These are phyloP conservation scores for Thecophora atra DNA, from an alignment of 2,888 invertebrate species.

Conservation along the genomic window DNA sequence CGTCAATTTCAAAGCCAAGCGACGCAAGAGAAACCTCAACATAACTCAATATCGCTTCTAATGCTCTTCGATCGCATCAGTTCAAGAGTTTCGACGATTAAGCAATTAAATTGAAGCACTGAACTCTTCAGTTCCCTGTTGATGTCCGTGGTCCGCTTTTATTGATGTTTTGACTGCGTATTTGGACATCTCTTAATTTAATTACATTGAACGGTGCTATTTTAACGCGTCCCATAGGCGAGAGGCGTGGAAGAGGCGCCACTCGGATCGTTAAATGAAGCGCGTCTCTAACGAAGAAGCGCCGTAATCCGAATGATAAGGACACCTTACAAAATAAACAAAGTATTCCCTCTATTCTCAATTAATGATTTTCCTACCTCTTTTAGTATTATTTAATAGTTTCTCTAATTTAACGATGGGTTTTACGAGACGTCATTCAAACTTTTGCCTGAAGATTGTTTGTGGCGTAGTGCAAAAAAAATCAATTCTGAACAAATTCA, in stretches of 20 bases:
- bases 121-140: neutral
- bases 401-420: too few relatives aligned
- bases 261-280: too few relatives aligned
- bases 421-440: slow-evolving; percentile 11
- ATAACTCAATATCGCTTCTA: neutral
- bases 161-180: neutral
- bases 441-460: too few relatives aligned
- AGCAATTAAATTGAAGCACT: slow-evolving; percentile 26
- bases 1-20: neutral
- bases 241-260: too few relatives aligned
- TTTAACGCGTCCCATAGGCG: neutral
- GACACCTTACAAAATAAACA: too few relatives aligned
- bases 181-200: neutral
- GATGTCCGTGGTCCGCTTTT: neutral
- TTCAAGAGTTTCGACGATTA: slow-evolving; percentile 7
- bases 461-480: too few relatives aligned
- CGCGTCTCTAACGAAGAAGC: too few relatives aligned
- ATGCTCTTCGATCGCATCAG: neutral
- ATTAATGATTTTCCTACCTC: too few relatives aligned
- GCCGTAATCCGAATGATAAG: too few relatives aligned
- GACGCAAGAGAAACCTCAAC: neutral
- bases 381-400: too few relatives aligned
- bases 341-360: too few relatives aligned
- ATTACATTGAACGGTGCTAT: neutral
- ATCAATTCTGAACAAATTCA: neutral